A percentile compares a stretch with the other conserved stretches of the same genome.
Evolutionary conservation across 2,888 invertebrate species (phyloP).

Genomic region (Nomada flava): DNA sequence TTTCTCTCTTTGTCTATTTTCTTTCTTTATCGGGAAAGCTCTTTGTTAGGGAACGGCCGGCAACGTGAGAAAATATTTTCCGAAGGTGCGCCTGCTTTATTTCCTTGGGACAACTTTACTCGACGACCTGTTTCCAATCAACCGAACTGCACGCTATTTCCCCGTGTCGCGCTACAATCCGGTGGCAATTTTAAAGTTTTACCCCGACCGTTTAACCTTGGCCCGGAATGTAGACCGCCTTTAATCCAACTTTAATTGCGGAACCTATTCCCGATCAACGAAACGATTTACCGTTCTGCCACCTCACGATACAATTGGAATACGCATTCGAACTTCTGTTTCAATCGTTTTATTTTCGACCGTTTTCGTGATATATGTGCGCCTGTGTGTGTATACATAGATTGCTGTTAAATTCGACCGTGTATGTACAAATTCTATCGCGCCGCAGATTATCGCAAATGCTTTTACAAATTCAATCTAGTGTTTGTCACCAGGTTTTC

Average conservation of each 20-base stretch:
- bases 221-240: neutral
- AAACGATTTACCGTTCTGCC: slow-evolving; percentile 13
- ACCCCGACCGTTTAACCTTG: slow-evolving; percentile 15
- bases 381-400: neutral
- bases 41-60: slow-evolving; percentile 40
- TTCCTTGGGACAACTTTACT: neutral
- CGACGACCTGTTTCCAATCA: neutral
- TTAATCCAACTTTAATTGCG: slow-evolving; percentile 23
- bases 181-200: slow-evolving; percentile 5
- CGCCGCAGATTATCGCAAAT: no score
- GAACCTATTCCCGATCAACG: slow-evolving; percentile 10
- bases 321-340: neutral
- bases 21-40: slow-evolving; percentile 76
- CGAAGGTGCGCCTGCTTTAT: slow-evolving; percentile 15
- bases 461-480: no score
- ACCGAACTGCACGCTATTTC: no score
- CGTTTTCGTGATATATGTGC: neutral
- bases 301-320: neutral
- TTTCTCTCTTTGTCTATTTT: slow-evolving; percentile 63
- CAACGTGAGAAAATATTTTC: slow-evolving; percentile 34
- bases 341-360: neutral
- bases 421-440: no score
- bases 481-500: no score
- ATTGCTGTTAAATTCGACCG: no score
- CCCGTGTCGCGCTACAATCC: neutral